phyloP scores from a whole-genome alignment of 2,888 invertebrate species.

The Drosophila gaucha region DNA sequence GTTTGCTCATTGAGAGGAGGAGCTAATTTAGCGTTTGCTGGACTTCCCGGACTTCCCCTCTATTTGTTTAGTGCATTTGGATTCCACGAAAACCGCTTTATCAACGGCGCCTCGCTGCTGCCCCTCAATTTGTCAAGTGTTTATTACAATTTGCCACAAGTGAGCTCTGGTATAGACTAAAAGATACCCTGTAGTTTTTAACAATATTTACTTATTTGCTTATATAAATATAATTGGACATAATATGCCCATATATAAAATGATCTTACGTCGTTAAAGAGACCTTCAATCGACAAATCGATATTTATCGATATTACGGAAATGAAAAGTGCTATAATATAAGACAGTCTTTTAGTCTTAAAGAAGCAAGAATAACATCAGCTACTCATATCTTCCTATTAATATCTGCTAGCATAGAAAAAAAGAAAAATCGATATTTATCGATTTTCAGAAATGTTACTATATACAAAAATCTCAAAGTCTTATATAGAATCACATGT shows the following conservation, averaged over 20 bases:
- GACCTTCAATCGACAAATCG: no score
- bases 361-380: background rate
- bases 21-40: background rate
- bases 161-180: background rate
- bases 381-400: background rate
- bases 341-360: no score
- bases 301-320: background rate
- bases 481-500: background rate
- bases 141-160: slow-evolving; percentile 13
- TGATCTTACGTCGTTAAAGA: no score
- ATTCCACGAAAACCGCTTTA: slow-evolving; percentile 44
- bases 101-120: slow-evolving; percentile 34
- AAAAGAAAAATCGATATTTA: background rate
- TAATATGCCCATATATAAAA: no score
- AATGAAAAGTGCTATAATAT: background rate
- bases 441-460: background rate
- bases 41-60: slow-evolving; percentile 16
- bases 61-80: slow-evolving; percentile 27
- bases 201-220: no score
- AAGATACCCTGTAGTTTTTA: background rate
- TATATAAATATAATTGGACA: no score
- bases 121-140: slow-evolving; percentile 49
- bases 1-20: slow-evolving; percentile 3
- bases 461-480: background rate
- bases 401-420: background rate